Conservation (phyloP, 2,888 invertebrate species). For the Mystacides longicornis region DNA sequence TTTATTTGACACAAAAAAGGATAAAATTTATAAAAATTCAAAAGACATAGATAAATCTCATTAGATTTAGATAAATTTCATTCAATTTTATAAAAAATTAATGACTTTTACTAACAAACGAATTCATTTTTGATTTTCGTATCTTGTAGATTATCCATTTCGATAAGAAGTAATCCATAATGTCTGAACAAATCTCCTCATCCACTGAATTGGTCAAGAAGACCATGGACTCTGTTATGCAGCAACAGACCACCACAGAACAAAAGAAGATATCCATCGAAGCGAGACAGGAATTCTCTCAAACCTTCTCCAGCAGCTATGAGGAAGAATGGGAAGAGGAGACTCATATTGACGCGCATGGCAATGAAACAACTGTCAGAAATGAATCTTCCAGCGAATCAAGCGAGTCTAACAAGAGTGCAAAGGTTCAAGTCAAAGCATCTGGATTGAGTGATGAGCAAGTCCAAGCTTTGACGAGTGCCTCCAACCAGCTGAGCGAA, state of each 20-base stretch:
- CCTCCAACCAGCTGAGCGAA: constrained; percentile 45
- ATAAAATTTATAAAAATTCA: too few relatives aligned
- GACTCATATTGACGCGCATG: constrained; percentile 42
- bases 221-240: constrained; percentile 44
- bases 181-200: constrained; percentile 34
- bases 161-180: too few relatives aligned
- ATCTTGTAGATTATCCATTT: too few relatives aligned
- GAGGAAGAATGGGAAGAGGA: constrained; percentile 48
- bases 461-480: constrained; percentile 45
- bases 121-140: too few relatives aligned
- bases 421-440: constrained; percentile 46
- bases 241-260: constrained; percentile 41
- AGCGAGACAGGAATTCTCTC: constrained; percentile 46
- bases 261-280: constrained; percentile 37
- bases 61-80: too few relatives aligned
- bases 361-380: constrained; percentile 43
- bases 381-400: constrained; percentile 46
- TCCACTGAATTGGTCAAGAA: constrained; percentile 45
- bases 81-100: too few relatives aligned
- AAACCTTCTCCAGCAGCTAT: constrained; percentile 43
- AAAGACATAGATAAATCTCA: too few relatives aligned
- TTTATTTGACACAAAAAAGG: too few relatives aligned
- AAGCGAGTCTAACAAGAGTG: constrained; percentile 45
- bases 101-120: too few relatives aligned
- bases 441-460: constrained; percentile 43